Base-by-base conservation (phyloP, 1,140 invertebrate genomes). In the Penaeus vannamei region DNA sequence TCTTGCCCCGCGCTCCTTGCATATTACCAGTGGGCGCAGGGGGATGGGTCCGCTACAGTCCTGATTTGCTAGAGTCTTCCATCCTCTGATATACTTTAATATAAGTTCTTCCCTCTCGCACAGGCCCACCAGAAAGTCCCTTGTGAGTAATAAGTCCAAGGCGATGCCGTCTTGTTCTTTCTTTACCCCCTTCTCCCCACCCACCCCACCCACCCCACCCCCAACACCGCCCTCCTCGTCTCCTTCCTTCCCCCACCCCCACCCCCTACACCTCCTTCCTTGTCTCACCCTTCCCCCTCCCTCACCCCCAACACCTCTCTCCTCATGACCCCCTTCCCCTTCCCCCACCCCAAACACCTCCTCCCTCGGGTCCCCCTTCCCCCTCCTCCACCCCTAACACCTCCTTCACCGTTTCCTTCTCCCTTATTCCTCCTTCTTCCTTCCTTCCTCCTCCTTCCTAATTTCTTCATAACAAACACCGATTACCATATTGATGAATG, bases 51-150 rank as follows among this genome's bases (percentile, higher is more conserved):
- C 29, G 72, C 42, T 36, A 26, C 42, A 36, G 19, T 26, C 29
- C n/a, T 26, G 72, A 76, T 76, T 76, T 76, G 72, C 72, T 76
- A 32, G 72, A 76, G 72, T 36, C 42, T 29, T 76, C 72, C 29
- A 29, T 36, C 72, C 42, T 76, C 72, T 76, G 72, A 76, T 76
- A 76, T 26, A 76, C 72, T 76, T 76, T 32, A 76, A 76, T 76
- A 76, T 36, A 76, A 76, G 72, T 36, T 72, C 66, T 76, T 76
- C 42, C 53, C 53, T 53, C 53, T 53, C 53, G 53, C 53, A 53
- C 53, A 53, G 53, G 53, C 10, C 53, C 17, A 53, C 53, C 53
- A 53, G 53, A 53, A 53, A 53, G 53, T 53, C 53, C 53, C 53
- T 53, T 53, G 53, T 53, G 53, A 53, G 53, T 53, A 53, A 53